Percentiles rank a stretch among this genome's conserved stretches.
Evolutionary conservation across 2,113 vertebrate species (phyloP).

Genomic region (Macroglossus sobrinus): DNA sequence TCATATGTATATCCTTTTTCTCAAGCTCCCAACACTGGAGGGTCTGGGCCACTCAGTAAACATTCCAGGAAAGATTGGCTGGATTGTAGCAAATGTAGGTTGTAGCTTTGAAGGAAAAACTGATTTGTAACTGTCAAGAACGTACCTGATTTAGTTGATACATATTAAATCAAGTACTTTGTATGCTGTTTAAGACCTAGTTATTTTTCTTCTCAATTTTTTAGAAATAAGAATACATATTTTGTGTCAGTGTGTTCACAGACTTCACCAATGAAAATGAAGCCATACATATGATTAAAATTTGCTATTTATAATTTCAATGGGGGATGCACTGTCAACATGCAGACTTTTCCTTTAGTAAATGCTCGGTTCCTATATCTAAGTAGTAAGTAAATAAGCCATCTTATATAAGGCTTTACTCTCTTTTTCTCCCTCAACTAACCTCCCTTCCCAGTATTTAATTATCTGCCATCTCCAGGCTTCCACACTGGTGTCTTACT

Average conservation of each 20-base stretch:
- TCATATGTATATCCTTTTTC: not conserved
- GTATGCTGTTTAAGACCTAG: not conserved
- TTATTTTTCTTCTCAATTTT: not conserved
- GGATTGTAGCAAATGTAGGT: not conserved
- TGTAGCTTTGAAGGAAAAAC: not conserved
- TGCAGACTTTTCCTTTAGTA: not conserved
- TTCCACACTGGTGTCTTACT: not conserved
- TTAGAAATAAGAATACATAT: constrained; percentile 1
- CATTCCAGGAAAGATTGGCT: not conserved
- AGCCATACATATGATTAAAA: not conserved
- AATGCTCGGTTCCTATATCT: not conserved
- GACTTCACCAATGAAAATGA: not conserved
- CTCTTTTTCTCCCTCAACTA: not conserved
- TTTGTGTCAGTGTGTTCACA: not conserved
- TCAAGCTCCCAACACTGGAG: not conserved
- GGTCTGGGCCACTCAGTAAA: not conserved
- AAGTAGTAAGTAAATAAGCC: not conserved
- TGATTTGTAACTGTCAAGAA: constrained; percentile 14
- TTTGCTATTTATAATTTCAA: not conserved
- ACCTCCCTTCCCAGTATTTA: not conserved
- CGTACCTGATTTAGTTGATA: not conserved
- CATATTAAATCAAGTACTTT: constrained; percentile 1
- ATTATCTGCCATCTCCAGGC: not conserved
- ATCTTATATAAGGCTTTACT: not conserved
- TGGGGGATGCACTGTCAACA: not conserved